These are phyloP conservation scores for Maccullochella peelii DNA, from an alignment of 2,113 vertebrate genomes.

Conservation along the genomic window DNA sequence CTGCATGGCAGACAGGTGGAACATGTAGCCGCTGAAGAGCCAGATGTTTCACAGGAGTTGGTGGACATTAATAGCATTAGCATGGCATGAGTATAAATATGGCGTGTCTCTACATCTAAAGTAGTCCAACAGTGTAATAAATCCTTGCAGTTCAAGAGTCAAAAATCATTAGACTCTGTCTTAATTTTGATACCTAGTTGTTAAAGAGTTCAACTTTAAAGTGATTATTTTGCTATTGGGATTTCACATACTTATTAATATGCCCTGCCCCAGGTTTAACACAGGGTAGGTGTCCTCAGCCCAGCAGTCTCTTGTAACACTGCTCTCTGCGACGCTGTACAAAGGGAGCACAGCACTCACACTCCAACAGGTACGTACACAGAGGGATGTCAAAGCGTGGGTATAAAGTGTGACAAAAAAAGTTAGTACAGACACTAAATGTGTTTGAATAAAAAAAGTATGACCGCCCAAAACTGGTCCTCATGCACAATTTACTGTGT, in stretches of 20 bases:
- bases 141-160: neutral
- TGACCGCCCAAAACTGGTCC: slow-evolving; percentile 15
- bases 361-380: slow-evolving; percentile 56
- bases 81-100: neutral
- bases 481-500: slow-evolving; percentile 44
- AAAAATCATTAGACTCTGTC: slow-evolving; percentile 5
- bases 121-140: neutral
- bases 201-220: neutral
- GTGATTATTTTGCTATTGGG: slow-evolving; percentile 8
- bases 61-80: neutral
- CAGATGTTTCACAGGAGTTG: neutral
- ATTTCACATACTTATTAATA: slow-evolving; percentile 24
- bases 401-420: slow-evolving; percentile 21
- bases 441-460: slow-evolving; percentile 42
- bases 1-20: neutral
- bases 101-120: neutral
- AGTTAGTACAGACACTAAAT: slow-evolving; percentile 17
- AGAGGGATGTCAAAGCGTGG: neutral
- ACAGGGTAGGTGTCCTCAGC: neutral
- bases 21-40: neutral
- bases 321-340: neutral
- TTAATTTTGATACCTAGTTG: neutral
- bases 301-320: neutral
- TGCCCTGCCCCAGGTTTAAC: slow-evolving; percentile 11
- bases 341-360: neutral